phyloP scores from a whole-genome alignment of 2,888 invertebrate species.

The Atethmia centrago region DNA sequence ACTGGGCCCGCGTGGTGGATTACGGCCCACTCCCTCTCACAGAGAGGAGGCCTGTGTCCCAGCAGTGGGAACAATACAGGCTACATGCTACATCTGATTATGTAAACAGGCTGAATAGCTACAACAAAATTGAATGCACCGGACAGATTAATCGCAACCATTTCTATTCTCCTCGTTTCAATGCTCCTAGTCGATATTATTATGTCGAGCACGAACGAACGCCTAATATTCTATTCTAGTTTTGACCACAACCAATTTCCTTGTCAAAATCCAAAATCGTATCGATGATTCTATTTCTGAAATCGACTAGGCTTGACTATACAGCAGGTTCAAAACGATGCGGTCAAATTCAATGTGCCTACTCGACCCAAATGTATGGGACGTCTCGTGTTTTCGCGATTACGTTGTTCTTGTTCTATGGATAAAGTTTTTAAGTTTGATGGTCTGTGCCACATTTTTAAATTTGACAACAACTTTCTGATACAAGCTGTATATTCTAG shows the following conservation, averaged over 20 bases:
- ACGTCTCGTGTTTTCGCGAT: background rate
- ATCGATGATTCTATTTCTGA: slow-evolving; percentile 7
- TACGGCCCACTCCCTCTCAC: too few species aligned
- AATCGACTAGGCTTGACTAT: background rate
- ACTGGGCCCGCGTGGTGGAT: too few species aligned
- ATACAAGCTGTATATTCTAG: slow-evolving; percentile 12
- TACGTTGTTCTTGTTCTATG: too few species aligned
- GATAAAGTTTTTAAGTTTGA: background rate
- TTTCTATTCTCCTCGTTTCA: background rate
- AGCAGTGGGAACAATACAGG: too few species aligned
- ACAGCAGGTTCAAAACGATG: background rate
- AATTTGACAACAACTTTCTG: background rate
- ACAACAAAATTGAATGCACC: too few species aligned
- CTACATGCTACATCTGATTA: too few species aligned
- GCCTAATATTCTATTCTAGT: background rate
- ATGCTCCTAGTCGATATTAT: background rate
- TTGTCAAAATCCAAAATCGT: slow-evolving; percentile 3
- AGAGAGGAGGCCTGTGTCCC: too few species aligned
- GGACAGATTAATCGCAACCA: too few species aligned
- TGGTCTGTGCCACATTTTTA: background rate
- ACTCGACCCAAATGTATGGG: too few species aligned
- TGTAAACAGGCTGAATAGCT: too few species aligned
- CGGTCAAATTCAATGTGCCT: background rate
- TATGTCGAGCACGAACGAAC: background rate
- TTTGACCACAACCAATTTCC: background rate